Base-by-base conservation (phyloP, 37 sponge, comb jelly and placozoan genomes). In the Mnemiopsis leidyi region DNA sequence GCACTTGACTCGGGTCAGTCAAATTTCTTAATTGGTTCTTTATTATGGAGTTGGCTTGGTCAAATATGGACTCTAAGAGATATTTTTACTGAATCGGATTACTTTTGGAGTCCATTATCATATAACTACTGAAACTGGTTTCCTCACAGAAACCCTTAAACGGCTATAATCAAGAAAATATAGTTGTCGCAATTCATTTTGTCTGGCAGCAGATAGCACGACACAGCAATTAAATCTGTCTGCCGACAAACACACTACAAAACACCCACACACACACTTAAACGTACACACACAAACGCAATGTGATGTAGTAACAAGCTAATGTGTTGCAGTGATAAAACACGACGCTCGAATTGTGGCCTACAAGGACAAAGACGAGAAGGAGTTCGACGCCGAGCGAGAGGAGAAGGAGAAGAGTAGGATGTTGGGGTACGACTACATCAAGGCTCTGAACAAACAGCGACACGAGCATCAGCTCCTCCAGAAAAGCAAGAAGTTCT, bases 401-500 rank as follows among this genome's bases (percentile, higher is more conserved):
- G 90, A 85, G n/a, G 61, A 85, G 40, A 9, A 39, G 29, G 61
- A 40, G 48, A 85, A 85, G 90, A 85, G 35, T 29, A 28, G 90
- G 2, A 85, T 85, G 35, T 40, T 85, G 36, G 61, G 61, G 2
- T 85, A 36, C 39, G 90, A 85, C 16, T 40, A 40, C 61, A 40
- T 85, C 24, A 85, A 85, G 24, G 90, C 90, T 38, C 90, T 85
- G 26, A 85, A 85, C 90, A 85, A 85, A 33, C 35, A 28, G 48
- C 79, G 79, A 28, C 79, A 77, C 36, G 79, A 77, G 36, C 61
- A 48, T 48, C 61, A 48, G 61, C 61, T 48, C 61, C 30, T 77
- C 36, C 90, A 85, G 90, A 40, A 85, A 33, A 40, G 29, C 90
- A 85, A 85, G 90, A 85, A 85, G 39, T 34, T 34, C 79, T 77